Evolutionary conservation across 1,140 invertebrate species (phyloP), one percentile per base, ranked within the genome.

Genomic region (Aphelenchoides avenae): DNA sequence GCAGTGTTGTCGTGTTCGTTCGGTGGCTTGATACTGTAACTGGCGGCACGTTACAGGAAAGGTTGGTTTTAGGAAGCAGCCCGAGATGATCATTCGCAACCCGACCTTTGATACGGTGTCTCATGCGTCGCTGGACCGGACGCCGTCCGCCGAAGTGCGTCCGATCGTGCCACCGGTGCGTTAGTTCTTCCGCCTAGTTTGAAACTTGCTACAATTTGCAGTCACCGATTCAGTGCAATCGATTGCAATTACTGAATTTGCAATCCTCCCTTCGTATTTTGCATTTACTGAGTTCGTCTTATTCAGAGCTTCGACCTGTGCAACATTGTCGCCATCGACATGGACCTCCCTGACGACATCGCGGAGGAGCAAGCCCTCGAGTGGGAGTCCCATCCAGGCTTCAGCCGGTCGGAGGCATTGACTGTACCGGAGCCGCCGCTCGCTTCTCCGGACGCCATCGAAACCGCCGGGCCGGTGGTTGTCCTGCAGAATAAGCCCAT

Each of bases 251-350:
- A n/a, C n/a, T n/a, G n/a, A n/a, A n/a, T n/a, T n/a, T n/a, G n/a
- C n/a, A n/a, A n/a, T n/a, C n/a, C n/a, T n/a, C n/a, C n/a, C n/a
- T n/a, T n/a, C n/a, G n/a, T n/a, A n/a, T n/a, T n/a, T n/a, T n/a
- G n/a, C n/a, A n/a, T n/a, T n/a, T 36, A 48, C 5, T 48, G 18
- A 22, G 11, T 53, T 29, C 34, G 18, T 24, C 5, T 54, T 57
- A 15, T 53, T 41, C 15, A 71, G 61, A 43, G 46, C 29, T 57
- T 71, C 15, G 61, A 70, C 40, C n/a, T 57, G n/a, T 54, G 67
- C 26, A 44, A 64, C 11, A 66, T 67, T 24, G 57, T 70, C 2
- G 65, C 65, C 3, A 67, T 67, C 13, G 65, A 67, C 46, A 53
- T 71, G 34, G 64, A 66, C 20, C 15, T 50, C 47, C 37, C 52